A percentile compares a stretch with the other conserved stretches of the same genome.
These are phyloP conservation scores for Drosophila ananassae DNA, from an alignment of 1,140 invertebrate genomes.

Conservation along the genomic window DNA sequence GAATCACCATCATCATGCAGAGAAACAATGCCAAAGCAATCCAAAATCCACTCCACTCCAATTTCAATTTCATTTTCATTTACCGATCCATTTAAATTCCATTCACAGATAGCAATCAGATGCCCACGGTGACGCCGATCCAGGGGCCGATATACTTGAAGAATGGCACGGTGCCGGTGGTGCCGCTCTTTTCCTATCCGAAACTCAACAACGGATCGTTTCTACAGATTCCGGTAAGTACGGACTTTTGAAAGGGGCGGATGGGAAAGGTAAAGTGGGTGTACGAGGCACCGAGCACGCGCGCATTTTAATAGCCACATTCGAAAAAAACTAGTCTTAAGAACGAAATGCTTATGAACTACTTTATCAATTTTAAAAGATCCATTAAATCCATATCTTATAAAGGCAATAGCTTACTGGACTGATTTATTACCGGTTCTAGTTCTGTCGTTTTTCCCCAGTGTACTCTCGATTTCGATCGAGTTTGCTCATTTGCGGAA, in stretches of 20 bases:
- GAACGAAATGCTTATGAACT: too few species aligned
- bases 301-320: slow-evolving; percentile 40
- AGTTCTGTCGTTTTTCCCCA: slow-evolving; percentile 24
- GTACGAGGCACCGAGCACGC: slow-evolving; percentile 27
- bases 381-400: not conserved
- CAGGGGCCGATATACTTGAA: slow-evolving; percentile 92
- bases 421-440: slow-evolving; percentile 5
- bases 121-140: slow-evolving; percentile 89
- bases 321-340: not conserved
- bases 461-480: slow-evolving; percentile 59
- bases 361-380: not conserved
- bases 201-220: slow-evolving; percentile 92
- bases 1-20: slow-evolving; percentile 24
- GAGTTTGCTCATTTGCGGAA: slow-evolving; percentile 81
- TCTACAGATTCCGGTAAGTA: slow-evolving; percentile 94
- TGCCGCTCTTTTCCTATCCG: slow-evolving; percentile 93
- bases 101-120: slow-evolving; percentile 59
- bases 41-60: slow-evolving; percentile 29
- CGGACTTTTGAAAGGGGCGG: not conserved
- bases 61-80: slow-evolving; percentile 30
- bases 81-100: slow-evolving; percentile 39
- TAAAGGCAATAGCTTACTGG: not conserved
- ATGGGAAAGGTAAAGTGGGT: slow-evolving; percentile 7
- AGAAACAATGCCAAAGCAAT: slow-evolving; percentile 24
- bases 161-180: slow-evolving; percentile 92